Conservation (phyloP, 2,888 invertebrate species). For the Dolichopus griseipennis region DNA sequence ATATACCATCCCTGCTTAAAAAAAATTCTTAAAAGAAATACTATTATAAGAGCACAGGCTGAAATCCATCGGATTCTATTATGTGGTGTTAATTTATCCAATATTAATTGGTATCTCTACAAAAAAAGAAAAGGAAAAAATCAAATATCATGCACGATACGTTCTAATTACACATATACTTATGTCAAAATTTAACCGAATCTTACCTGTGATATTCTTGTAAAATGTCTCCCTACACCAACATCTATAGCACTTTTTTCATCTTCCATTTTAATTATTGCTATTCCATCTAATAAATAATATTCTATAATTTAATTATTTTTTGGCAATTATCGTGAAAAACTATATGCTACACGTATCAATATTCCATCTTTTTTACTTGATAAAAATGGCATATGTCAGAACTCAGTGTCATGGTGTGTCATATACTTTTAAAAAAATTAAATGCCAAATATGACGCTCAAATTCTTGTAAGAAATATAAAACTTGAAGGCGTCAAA, state of each 20-base stretch:
- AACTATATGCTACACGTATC: conserved; percentile 1
- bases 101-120: conserved; percentile 62
- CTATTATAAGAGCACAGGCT: conserved; percentile 57
- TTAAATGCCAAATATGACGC: background rate
- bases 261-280: conserved; percentile 3
- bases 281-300: conserved; percentile 1
- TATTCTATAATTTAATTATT: conserved; percentile 6
- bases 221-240: conserved; percentile 6
- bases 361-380: conserved; percentile 1
- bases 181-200: background rate
- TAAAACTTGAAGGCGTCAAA: too few species aligned
- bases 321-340: background rate
- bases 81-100: conserved; percentile 83
- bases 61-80: conserved; percentile 70
- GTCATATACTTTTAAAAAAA: too few species aligned
- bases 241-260: background rate
- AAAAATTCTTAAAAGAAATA: conserved; percentile 74
- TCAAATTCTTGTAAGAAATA: background rate
- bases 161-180: background rate
- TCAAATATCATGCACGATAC: background rate
- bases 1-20: conserved; percentile 98
- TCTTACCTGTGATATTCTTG: conserved; percentile 8
- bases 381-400: conserved; percentile 1
- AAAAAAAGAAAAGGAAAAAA: background rate
- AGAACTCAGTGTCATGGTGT: too few species aligned